Conservation (phyloP, 2,113 vertebrate genomes). For the Charina bottae region DNA sequence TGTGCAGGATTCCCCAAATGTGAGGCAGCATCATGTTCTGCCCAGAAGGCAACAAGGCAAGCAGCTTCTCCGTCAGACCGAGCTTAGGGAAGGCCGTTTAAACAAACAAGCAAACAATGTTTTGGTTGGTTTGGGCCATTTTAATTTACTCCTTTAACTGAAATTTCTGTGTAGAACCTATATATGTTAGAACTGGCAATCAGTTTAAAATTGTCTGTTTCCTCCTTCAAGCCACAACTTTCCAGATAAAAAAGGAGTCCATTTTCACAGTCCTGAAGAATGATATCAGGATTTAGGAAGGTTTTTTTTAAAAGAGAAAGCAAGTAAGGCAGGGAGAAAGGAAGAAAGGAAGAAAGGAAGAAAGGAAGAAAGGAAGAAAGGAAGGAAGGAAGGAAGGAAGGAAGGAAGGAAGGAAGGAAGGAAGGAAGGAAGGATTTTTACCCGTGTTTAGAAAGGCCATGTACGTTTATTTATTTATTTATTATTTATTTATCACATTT, state of each 20-base stretch:
- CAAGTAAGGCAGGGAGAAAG: not conserved
- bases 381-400: not conserved
- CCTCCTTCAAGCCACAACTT: not conserved
- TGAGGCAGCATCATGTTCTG: not conserved
- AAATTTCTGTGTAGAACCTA: not conserved
- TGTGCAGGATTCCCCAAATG: not conserved
- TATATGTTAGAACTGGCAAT: not conserved
- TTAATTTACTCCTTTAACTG: not conserved
- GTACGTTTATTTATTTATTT: too few relatives aligned
- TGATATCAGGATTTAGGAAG: not conserved
- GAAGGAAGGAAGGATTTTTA: slow-evolving; percentile 18
- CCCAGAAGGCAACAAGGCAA: not conserved
- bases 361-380: accelerated
- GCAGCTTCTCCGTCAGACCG: not conserved
- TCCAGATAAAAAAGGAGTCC: not conserved
- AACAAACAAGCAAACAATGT: not conserved
- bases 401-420: not conserved
- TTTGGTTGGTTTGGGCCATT: not conserved
- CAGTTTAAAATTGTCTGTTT: not conserved
- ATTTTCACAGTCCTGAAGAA: not conserved
- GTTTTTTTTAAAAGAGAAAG: not conserved
- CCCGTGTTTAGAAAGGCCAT: slow-evolving; percentile 31
- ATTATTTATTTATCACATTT: too few relatives aligned
- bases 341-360: not conserved
- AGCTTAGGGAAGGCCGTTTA: not conserved